A percentile compares a stretch with the other conserved stretches of the same genome.
Evolutionary conservation across 2,888 invertebrate species (phyloP).

Genomic region (Agrilus cyanescens): DNA sequence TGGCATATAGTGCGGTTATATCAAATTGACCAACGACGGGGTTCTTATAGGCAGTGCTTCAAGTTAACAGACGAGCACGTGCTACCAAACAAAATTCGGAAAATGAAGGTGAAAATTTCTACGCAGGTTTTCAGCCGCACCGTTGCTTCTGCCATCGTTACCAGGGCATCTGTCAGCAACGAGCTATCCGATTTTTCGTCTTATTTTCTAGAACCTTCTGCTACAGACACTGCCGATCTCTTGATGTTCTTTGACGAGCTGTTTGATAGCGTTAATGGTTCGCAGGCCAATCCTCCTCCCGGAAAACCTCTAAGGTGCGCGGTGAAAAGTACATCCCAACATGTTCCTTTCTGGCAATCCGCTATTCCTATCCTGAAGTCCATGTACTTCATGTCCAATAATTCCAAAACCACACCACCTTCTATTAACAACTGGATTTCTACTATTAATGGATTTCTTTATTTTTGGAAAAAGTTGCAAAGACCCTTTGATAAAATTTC

Average conservation of each 20-base stretch:
- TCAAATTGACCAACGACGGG: no score
- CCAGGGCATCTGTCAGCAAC: background rate
- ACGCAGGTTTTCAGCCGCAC: conserved; percentile 3
- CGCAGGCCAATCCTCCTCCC: background rate
- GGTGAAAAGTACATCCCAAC: background rate
- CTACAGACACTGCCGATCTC: background rate
- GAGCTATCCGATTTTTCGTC: background rate
- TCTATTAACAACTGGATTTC: no score
- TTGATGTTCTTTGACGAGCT: conserved; percentile 1
- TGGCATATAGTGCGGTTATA: no score
- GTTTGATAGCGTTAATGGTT: conserved; percentile 3
- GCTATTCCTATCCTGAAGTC: no score
- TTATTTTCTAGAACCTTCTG: background rate
- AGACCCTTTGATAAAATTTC: no score
- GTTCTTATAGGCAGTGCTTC: no score
- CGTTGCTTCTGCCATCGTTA: conserved; percentile 2
- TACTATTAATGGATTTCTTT: no score
- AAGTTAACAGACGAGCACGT: no score
- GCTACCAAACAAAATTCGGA: background rate
- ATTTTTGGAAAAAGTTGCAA: no score
- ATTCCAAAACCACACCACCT: no score
- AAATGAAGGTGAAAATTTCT: conserved; percentile 6
- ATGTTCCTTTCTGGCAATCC: no score
- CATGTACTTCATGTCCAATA: no score
- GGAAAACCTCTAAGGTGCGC: background rate